A percentile compares a stretch with the other conserved stretches of the same genome.
Conservation (phyloP, 2,888 invertebrate species). For the Drosophila neoperkinsi region DNA sequence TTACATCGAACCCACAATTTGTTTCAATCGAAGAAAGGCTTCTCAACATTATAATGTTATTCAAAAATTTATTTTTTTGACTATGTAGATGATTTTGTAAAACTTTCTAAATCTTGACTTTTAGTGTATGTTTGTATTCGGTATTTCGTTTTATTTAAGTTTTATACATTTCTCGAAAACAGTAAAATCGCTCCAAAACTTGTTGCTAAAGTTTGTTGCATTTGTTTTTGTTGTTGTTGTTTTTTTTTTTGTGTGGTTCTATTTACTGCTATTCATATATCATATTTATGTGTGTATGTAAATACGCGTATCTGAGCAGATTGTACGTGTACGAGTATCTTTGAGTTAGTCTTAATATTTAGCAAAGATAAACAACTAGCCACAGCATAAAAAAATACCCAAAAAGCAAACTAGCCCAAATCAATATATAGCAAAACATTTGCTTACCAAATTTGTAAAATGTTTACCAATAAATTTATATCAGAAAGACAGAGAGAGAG, state of each 20-base stretch:
- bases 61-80: conserved; percentile 11
- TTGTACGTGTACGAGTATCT: conserved; percentile 58
- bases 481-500: not conserved
- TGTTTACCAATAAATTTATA: not conserved
- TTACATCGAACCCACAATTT: conserved; percentile 38
- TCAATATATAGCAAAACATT: conserved; percentile 5
- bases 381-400: not conserved
- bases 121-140: conserved; percentile 41
- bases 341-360: conserved; percentile 50
- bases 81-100: conserved; percentile 62
- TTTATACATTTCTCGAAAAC: conserved; percentile 78
- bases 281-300: conserved; percentile 23
- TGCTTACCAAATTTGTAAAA: conserved; percentile 3
- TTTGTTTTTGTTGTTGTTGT: conserved; percentile 24
- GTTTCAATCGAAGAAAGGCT: conserved; percentile 19
- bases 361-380: conserved; percentile 4
- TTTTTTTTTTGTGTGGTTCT: not conserved
- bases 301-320: conserved; percentile 36
- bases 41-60: conserved; percentile 8
- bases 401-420: conserved; percentile 9
- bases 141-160: conserved; percentile 34
- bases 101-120: conserved; percentile 71
- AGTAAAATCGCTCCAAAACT: conserved; percentile 83
- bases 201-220: conserved; percentile 70
- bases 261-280: conserved; percentile 23